Percentiles rank a stretch among this genome's conserved stretches.
Evolutionary conservation across 2,888 invertebrate species (phyloP).

Genomic region (Drosophila anomalata): DNA sequence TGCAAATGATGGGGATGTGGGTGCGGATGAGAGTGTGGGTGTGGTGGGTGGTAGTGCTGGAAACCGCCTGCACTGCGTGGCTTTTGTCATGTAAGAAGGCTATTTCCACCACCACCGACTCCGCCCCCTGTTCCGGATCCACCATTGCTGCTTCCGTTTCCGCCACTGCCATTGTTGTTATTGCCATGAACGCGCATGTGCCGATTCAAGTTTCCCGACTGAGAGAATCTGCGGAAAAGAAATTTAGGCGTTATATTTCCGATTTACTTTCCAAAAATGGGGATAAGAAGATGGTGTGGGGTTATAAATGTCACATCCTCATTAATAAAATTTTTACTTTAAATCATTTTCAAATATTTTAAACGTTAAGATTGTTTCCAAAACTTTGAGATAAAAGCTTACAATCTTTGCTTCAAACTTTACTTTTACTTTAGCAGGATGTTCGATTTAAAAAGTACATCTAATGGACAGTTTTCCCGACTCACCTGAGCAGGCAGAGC

Average conservation of each 20-base stretch:
- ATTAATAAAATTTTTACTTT: too few relatives aligned
- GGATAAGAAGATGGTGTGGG: not conserved
- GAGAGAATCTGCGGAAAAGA: constrained; percentile 89
- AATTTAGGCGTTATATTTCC: constrained; percentile 13
- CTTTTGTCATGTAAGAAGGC: constrained; percentile 87
- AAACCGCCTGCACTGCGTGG: constrained; percentile 82
- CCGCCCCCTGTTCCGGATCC: constrained; percentile 39
- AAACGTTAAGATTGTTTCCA: too few relatives aligned
- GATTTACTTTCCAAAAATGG: not conserved
- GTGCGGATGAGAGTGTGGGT: constrained; percentile 62
- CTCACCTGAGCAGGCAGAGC: constrained; percentile 93
- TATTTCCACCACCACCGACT: constrained; percentile 74
- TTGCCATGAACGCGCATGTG: constrained; percentile 98
- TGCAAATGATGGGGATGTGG: constrained; percentile 56
- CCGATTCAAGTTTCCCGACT: constrained; percentile 98
- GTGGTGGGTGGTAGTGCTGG: constrained; percentile 82
- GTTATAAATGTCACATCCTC: not conserved
- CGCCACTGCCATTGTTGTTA: constrained; percentile 81
- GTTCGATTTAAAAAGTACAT: not conserved
- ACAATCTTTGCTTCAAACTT: too few relatives aligned
- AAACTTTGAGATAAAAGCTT: too few relatives aligned
- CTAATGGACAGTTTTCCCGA: constrained; percentile 17
- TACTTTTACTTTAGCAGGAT: not conserved
- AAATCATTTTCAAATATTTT: too few relatives aligned
- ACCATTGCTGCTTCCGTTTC: constrained; percentile 32